Evolutionary conservation across 2,888 invertebrate genomes (phyloP).

Genomic region (Pyrgus malvae): DNA sequence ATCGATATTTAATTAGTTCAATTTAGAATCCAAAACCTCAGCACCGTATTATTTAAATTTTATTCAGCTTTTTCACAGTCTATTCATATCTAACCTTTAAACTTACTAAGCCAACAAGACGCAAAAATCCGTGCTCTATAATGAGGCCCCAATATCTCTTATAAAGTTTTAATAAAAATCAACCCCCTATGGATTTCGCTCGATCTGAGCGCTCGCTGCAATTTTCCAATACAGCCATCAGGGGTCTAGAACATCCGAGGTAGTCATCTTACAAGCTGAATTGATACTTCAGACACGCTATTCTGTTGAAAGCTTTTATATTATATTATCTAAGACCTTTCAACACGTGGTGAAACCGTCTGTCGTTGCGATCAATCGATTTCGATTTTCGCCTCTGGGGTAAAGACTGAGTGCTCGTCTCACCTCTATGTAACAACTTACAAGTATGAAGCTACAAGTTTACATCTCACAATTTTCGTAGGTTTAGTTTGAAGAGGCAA

Average conservation of each 20-base stretch:
- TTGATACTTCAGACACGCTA: constrained; percentile 79
- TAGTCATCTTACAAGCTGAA: constrained; percentile 76
- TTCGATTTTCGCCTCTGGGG: constrained; percentile 66
- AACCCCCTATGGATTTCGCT: constrained; percentile 56
- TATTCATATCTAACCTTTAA: no score
- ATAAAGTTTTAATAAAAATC: constrained; percentile 71
- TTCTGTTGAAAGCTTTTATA: constrained; percentile 81
- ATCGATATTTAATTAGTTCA: no score
- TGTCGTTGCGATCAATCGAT: constrained; percentile 72
- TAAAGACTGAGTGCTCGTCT: constrained; percentile 49
- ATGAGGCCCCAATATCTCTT: constrained; percentile 31
- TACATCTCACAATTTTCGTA: not conserved
- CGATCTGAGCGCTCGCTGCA: constrained; percentile 50
- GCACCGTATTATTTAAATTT: no score
- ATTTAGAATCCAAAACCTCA: no score
- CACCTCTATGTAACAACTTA: constrained; percentile 38
- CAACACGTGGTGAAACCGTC: constrained; percentile 74
- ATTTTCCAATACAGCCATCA: constrained; percentile 76
- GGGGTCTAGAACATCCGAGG: constrained; percentile 61
- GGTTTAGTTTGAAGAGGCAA: not conserved
- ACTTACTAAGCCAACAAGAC: not conserved
- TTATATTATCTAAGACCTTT: constrained; percentile 79
- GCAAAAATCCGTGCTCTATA: constrained; percentile 1
- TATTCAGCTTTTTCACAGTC: no score
- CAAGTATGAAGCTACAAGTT: constrained; percentile 9